phyloP scores from a whole-genome alignment of 2,797 vertebrate species.

The Artibeus lituratus region DNA sequence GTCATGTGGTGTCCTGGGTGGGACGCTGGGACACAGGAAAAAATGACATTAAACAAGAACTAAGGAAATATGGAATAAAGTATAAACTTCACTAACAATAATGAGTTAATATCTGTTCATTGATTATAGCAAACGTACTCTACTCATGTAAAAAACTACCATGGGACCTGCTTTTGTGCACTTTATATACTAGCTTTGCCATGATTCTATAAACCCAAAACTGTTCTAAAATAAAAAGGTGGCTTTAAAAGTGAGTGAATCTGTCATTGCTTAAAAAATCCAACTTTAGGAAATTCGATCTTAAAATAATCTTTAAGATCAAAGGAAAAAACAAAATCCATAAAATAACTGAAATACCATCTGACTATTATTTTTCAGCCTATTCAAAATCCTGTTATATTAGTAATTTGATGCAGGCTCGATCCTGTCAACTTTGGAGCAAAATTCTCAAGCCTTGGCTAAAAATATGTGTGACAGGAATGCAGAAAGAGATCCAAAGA shows the following conservation, averaged over 20 bases:
- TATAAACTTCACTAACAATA: neutral
- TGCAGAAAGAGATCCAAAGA: neutral
- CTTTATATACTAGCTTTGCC: neutral
- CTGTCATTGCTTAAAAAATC: conserved; percentile 22
- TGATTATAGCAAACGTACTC: neutral
- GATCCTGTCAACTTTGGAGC: neutral
- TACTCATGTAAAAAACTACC: neutral
- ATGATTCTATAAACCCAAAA: neutral
- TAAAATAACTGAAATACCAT: neutral
- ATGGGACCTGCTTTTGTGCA: neutral
- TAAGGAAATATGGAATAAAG: neutral
- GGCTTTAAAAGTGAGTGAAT: neutral
- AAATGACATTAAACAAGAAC: neutral
- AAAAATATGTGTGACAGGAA: neutral
- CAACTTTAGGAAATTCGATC: neutral
- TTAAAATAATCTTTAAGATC: neutral
- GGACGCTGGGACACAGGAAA: neutral
- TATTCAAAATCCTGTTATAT: neutral
- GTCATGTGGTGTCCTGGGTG: neutral
- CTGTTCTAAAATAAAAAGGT: neutral
- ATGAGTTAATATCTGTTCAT: neutral
- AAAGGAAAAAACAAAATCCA: neutral
- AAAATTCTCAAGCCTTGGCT: neutral
- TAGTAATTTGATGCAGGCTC: neutral
- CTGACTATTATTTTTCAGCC: neutral